A percentile compares a stretch with the other conserved stretches of the same genome.
Conservation (phyloP, 2,113 vertebrate species). For the Strix aluco region DNA sequence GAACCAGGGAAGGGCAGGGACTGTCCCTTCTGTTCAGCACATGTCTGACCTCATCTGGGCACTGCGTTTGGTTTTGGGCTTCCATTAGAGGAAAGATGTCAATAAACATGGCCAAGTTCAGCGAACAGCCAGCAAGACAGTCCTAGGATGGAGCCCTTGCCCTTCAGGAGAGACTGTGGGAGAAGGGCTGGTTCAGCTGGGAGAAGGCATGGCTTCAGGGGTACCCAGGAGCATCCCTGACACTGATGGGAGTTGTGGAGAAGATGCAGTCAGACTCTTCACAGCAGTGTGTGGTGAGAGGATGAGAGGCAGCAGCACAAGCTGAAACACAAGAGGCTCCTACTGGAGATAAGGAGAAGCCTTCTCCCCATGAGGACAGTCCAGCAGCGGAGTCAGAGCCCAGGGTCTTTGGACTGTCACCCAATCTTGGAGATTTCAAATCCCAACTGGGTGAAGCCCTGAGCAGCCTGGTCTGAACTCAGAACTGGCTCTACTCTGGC, state of each 20-base stretch:
- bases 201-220: neutral
- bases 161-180: accelerated
- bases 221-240: accelerated
- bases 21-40: neutral
- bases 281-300: neutral
- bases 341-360: neutral
- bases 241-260: neutral
- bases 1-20: neutral
- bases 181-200: neutral
- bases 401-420: neutral
- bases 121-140: neutral
- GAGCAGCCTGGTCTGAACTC: neutral
- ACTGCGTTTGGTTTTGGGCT: neutral
- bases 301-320: neutral
- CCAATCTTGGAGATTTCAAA: neutral
- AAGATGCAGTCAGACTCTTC: neutral
- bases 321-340: neutral
- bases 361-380: neutral
- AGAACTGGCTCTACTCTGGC: neutral
- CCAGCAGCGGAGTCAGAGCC: accelerated
- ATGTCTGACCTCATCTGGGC: neutral
- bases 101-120: neutral
- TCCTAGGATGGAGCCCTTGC: neutral
- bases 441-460: accelerated
- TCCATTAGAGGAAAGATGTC: neutral